Evolutionary conservation across 2,888 invertebrate species (phyloP), one percentile per base, ranked within the genome.

Genomic region (Oscheius sp.): DNA sequence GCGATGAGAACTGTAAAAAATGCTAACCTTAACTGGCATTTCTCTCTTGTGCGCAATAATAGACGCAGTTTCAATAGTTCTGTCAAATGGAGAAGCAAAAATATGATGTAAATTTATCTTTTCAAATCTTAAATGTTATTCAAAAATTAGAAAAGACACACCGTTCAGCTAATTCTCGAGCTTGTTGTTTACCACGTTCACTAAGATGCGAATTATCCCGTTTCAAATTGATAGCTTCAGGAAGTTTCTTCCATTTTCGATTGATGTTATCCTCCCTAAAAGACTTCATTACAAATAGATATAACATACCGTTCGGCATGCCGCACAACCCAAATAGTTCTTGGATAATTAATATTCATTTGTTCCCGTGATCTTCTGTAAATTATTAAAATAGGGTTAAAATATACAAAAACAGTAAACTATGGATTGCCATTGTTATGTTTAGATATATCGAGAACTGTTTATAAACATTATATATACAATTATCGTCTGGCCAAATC

Each of bases 21-120:
- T 17, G 22, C 38, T n/a, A 22, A 79, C 80, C 59, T 85, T 84
- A 22, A 84, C 80, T n/a, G 65, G 70, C 56, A 82, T 69, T 20
- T 71, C 63, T 38, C 75, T 77, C 6, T 67, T 68, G 5, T 70
- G 74, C 0, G 80, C 69, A 17, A 85, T 75, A 12, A 62, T 56
- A 0, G 78, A 75, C 0, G 82, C 81, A 0, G 84, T 84, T 38
- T 84, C 82, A 17, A 84, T 65, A 4, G 84, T 84, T 24, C 84
- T 61, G 64, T 85, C 84, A 64, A 80, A 84, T 3, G 84, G 84
- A 0, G 83, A 83, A 1, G 80, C 79, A 50, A 81, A 84, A 6
- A 79, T 66, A 63, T 80, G 80, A n/a, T 77, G 70, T 49, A 84
- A 70, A 1, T 71, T 33, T 6, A 80, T 67, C 24, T 82, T 76